These are phyloP conservation scores for Sebastes kiyomatsui DNA, from an alignment of 2,797 vertebrate species.

Conservation along the genomic window DNA sequence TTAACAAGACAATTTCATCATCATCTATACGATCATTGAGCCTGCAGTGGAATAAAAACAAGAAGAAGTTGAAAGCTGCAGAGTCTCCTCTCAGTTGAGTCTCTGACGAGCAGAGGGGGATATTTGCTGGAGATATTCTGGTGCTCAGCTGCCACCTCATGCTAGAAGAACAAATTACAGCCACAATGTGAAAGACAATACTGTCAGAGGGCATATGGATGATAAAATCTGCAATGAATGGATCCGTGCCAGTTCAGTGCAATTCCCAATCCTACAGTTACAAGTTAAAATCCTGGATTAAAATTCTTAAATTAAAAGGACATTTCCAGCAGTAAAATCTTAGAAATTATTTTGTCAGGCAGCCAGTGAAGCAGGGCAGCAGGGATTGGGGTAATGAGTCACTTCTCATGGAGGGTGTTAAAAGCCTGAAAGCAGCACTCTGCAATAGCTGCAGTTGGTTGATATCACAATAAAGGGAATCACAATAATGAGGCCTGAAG, in stretches of 20 bases:
- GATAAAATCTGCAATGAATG: neutral
- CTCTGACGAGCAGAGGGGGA: neutral
- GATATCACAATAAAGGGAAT: neutral
- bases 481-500: conserved; percentile 14
- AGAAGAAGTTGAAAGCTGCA: neutral
- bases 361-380: neutral
- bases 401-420: neutral
- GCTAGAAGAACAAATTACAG: conserved; percentile 53
- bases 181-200: conserved; percentile 1
- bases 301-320: neutral
- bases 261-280: neutral
- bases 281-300: neutral
- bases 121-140: conserved; percentile 27
- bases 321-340: neutral
- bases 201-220: neutral
- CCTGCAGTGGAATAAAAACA: neutral
- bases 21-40: neutral
- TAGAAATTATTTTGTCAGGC: neutral
- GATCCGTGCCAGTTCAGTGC: neutral
- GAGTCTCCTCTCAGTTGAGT: neutral
- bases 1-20: conserved; percentile 17
- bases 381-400: neutral
- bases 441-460: conserved; percentile 3
- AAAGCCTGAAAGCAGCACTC: neutral
- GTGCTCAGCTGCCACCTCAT: conserved; percentile 60